Conservation (phyloP, 2,797 vertebrate genomes). For the Microcaecilia unicolor region DNA sequence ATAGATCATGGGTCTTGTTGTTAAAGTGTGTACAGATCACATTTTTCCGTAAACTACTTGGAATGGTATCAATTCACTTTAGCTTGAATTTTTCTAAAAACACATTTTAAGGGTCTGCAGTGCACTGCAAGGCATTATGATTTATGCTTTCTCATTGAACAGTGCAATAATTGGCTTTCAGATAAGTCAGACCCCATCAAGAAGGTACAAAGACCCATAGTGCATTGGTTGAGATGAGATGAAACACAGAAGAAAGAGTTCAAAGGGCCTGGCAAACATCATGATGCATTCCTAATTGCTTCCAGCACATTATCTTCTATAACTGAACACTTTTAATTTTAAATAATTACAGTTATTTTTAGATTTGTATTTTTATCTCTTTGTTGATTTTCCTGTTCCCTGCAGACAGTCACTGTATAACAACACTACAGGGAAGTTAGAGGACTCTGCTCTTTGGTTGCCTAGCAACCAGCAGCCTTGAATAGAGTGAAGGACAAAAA, state of each 20-base stretch:
- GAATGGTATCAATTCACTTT: too few relatives aligned
- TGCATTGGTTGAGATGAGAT: too few relatives aligned
- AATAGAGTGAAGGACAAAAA: slow-evolving; percentile 9
- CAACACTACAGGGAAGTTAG: slow-evolving; percentile 7
- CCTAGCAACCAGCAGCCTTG: slow-evolving; percentile 21
- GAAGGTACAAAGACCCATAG: too few relatives aligned
- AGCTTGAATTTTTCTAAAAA: too few relatives aligned
- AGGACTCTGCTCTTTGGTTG: slow-evolving; percentile 14
- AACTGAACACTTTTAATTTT: slow-evolving; percentile 2
- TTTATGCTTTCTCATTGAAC: too few relatives aligned
- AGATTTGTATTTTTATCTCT: not conserved
- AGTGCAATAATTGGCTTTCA: too few relatives aligned
- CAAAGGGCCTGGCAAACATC: slow-evolving; percentile 7
- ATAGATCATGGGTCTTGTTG: too few relatives aligned
- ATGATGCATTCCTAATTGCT: not conserved
- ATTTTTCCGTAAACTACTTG: too few relatives aligned
- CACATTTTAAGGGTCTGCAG: too few relatives aligned
- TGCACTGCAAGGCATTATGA: too few relatives aligned
- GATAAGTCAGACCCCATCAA: too few relatives aligned
- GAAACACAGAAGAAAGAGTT: slow-evolving; percentile 22
- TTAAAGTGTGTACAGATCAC: too few relatives aligned
- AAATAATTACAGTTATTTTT: slow-evolving; percentile 12
- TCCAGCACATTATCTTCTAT: not conserved
- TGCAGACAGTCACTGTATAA: not conserved
- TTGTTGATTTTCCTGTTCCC: slow-evolving; percentile 4